phyloP scores from a whole-genome alignment of 2,888 invertebrate genomes.

The Atethmia centrago region DNA sequence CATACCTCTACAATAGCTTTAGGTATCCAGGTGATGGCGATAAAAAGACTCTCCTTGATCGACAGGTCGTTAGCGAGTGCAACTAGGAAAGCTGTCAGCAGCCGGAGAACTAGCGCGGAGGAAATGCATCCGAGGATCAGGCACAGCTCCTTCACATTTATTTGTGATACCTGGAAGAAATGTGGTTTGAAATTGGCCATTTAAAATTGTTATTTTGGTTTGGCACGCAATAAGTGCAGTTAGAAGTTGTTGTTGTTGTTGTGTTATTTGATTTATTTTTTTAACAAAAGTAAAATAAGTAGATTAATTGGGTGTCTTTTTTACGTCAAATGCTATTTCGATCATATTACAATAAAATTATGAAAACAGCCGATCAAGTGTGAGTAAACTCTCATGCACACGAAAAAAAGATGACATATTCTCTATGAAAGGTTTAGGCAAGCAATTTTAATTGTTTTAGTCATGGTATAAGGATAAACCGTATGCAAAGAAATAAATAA shows the following conservation, averaged over 20 bases:
- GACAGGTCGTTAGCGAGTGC: conserved; percentile 82
- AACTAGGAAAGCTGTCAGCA: conserved; percentile 84
- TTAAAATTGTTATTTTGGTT: background rate
- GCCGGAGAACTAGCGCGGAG: conserved; percentile 80
- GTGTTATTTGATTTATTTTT: no score
- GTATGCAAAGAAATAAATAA: background rate
- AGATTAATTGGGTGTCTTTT: background rate
- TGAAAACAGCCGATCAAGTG: background rate
- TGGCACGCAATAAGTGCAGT: background rate
- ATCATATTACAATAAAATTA: background rate
- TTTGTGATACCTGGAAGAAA: conserved; percentile 78
- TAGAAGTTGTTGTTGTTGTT: background rate
- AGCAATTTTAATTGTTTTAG: background rate
- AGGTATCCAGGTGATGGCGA: conserved; percentile 87
- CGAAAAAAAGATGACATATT: background rate
- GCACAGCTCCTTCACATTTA: conserved; percentile 78
- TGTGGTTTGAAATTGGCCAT: background rate
- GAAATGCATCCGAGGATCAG: conserved; percentile 82
- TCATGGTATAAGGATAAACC: background rate
- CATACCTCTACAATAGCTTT: conserved; percentile 88
- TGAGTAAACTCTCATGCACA: background rate
- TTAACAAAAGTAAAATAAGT: background rate
- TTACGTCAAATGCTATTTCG: background rate
- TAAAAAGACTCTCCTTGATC: conserved; percentile 83
- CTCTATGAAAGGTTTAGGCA: background rate